Percentiles rank a stretch among this genome's conserved stretches.
phyloP scores from a whole-genome alignment of 2,113 vertebrate species.

The Varanus komodoensis region DNA sequence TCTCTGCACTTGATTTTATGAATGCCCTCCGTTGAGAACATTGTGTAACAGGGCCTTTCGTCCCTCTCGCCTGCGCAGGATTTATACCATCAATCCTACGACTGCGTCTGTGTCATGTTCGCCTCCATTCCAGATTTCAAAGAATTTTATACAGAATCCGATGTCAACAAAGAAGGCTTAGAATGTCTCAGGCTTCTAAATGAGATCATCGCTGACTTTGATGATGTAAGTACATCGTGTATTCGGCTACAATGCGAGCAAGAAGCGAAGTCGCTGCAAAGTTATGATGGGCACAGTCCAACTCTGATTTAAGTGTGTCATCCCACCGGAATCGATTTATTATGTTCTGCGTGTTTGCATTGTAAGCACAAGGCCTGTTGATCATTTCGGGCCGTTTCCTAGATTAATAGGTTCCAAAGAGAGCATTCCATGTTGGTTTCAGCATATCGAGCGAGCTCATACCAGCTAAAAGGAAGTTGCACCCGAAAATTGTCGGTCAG shows the following conservation, averaged over 20 bases:
- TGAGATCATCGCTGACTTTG: slow-evolving; percentile 85
- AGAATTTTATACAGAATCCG: slow-evolving; percentile 98
- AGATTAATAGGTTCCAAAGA: neutral
- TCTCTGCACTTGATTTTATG: slow-evolving; percentile 10
- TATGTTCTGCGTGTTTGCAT: neutral
- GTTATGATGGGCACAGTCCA: neutral
- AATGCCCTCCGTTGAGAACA: neutral
- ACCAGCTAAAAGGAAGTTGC: neutral
- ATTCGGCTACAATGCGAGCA: neutral
- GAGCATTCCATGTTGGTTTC: neutral
- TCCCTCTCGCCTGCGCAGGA: slow-evolving; percentile 80
- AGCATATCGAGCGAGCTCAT: neutral
- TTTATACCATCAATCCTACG: slow-evolving; percentile 96
- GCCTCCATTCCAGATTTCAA: slow-evolving; percentile 99
- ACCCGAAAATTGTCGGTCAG: neutral
- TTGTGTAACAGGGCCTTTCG: neutral
- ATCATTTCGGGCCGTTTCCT: neutral
- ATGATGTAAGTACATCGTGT: slow-evolving; percentile 85
- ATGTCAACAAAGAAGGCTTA: slow-evolving; percentile 97
- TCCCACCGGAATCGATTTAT: neutral
- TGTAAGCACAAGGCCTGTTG: neutral
- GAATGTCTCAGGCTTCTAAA: slow-evolving; percentile 90
- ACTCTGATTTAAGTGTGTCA: neutral
- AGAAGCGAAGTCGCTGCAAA: neutral
- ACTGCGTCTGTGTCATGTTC: slow-evolving; percentile 98